Evolutionary conservation across 2,888 invertebrate species (phyloP).

Genomic region (Fragum sueziense): DNA sequence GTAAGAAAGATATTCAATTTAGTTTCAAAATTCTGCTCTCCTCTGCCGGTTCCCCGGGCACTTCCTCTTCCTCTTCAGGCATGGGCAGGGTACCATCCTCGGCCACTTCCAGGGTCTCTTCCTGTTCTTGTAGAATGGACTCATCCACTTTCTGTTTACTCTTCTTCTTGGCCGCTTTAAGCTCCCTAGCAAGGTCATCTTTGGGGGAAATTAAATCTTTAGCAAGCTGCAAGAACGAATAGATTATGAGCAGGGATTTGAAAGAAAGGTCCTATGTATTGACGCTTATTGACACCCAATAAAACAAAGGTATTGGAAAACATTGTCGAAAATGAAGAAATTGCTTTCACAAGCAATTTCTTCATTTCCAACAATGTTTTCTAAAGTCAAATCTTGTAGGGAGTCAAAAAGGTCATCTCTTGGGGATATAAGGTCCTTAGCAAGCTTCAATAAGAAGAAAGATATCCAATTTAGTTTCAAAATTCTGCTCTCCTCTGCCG

Average conservation of each 20-base stretch:
- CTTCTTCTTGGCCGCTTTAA: conserved; percentile 71
- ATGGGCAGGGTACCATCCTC: conserved; percentile 71
- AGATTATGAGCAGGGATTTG: too few relatives aligned
- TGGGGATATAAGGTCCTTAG: too few relatives aligned
- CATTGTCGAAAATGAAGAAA: too few relatives aligned
- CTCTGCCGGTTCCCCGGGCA: conserved; percentile 19
- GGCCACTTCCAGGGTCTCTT: conserved; percentile 50
- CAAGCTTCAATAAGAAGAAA: too few relatives aligned
- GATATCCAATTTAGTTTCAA: conserved; percentile 54
- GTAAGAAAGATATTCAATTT: too few relatives aligned
- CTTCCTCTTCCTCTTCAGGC: conserved; percentile 65
- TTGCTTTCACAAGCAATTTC: too few relatives aligned
- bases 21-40: conserved; percentile 56
- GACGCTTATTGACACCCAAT: too few relatives aligned
- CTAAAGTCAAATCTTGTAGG: too few relatives aligned
- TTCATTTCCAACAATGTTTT: too few relatives aligned
- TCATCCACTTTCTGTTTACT: conserved; percentile 74
- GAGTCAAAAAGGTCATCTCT: too few relatives aligned
- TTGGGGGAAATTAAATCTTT: conserved; percentile 71
- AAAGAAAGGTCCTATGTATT: too few relatives aligned
- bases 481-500: conserved; percentile 48
- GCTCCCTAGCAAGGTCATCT: conserved; percentile 73
- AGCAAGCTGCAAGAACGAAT: conserved; percentile 68
- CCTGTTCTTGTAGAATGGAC: conserved; percentile 65
- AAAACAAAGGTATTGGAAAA: too few relatives aligned